Percentiles rank a stretch among this genome's conserved stretches.
phyloP scores from a whole-genome alignment of 1,140 invertebrate species.

The Listronotus oregonensis region DNA sequence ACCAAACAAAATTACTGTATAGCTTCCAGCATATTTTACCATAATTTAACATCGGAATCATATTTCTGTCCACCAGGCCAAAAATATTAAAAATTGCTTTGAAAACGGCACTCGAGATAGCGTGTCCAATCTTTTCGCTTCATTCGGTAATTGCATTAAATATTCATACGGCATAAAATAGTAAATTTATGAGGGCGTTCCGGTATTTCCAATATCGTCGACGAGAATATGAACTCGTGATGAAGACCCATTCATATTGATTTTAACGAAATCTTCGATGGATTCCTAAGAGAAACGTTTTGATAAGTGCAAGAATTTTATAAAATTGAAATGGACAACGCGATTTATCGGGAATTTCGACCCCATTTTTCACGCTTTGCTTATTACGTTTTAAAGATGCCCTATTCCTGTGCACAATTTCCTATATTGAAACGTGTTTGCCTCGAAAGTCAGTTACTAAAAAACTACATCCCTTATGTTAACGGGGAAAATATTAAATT shows the following conservation, averaged over 20 bases:
- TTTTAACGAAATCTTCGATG: conserved; percentile 10
- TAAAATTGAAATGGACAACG: neutral
- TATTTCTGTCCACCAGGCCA: too few relatives aligned
- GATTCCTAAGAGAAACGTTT: neutral
- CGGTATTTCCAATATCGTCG: conserved; percentile 20
- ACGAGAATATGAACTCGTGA: neutral
- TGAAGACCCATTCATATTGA: conserved; percentile 3
- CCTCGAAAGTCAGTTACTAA: too few relatives aligned
- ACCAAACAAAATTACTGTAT: too few relatives aligned
- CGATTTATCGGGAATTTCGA: too few relatives aligned
- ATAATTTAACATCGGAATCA: too few relatives aligned
- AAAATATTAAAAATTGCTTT: too few relatives aligned
- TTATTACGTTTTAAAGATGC: too few relatives aligned
- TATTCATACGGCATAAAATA: conserved; percentile 21
- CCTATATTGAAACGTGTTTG: too few relatives aligned
- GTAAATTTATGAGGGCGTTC: conserved; percentile 13
- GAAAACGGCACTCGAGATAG: neutral
- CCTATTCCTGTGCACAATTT: too few relatives aligned
- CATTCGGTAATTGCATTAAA: conserved; percentile 27
- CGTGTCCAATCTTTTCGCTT: conserved; percentile 21
- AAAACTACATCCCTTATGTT: too few relatives aligned
- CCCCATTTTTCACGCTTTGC: neutral
- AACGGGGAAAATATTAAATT: too few relatives aligned
- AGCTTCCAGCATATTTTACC: too few relatives aligned
- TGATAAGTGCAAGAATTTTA: neutral